Conservation (phyloP, 53 echinoderm and acorn worm genomes). For the Antedon mediterranea region DNA sequence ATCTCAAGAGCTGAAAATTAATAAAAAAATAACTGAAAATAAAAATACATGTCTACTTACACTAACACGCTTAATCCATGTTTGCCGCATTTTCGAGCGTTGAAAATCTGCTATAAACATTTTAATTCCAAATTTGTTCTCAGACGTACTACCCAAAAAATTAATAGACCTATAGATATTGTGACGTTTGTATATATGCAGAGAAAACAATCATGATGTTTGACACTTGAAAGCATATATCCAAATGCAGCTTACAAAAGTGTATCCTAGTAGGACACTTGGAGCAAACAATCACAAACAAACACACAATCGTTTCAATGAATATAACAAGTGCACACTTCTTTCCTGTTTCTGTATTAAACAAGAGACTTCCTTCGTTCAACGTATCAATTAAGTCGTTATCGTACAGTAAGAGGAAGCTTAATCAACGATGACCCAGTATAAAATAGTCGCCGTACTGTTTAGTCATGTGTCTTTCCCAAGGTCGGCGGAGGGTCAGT, state of each 20-base stretch:
- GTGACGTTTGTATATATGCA: too few species aligned
- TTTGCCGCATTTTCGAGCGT: not conserved
- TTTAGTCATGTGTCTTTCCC: not conserved
- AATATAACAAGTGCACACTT: not conserved
- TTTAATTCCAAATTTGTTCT: too few species aligned
- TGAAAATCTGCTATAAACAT: not conserved
- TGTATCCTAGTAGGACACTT: too few species aligned
- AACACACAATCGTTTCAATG: not conserved
- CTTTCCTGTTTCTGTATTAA: not conserved
- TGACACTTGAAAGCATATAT: too few species aligned
- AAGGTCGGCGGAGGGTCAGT: not conserved
- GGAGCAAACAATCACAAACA: too few species aligned
- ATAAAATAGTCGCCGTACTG: not conserved
- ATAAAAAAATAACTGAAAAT: not conserved
- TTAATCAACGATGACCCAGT: not conserved
- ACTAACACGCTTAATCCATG: not conserved
- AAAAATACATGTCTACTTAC: not conserved
- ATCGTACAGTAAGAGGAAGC: not conserved
- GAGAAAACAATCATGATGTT: too few species aligned
- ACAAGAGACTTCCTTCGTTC: not conserved
- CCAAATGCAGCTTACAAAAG: too few species aligned
- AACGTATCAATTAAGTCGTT: not conserved
- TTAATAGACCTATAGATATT: too few species aligned
- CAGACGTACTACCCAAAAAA: too few species aligned
- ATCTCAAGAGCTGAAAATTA: not conserved